Percentiles rank a stretch among this genome's conserved stretches.
Conservation (phyloP, 2,888 invertebrate genomes). For the Rotaria sp. region DNA sequence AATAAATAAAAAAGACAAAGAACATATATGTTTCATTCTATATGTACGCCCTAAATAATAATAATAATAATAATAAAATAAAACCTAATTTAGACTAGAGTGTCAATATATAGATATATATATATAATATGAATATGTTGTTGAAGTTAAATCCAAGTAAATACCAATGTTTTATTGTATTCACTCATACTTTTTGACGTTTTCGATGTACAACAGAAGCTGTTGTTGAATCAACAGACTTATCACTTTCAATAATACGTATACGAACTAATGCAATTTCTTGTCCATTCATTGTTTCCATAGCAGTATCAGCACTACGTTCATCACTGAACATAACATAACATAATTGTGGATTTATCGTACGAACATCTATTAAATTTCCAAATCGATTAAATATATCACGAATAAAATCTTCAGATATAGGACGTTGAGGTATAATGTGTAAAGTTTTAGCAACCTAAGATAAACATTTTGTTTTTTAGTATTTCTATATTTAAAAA, state of each 20-base stretch:
- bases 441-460: conserved; percentile 4
- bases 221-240: not conserved
- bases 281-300: conserved; percentile 77
- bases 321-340: conserved; percentile 82
- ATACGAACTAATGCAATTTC: conserved; percentile 57
- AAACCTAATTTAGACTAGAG: not conserved
- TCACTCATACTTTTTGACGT: not conserved
- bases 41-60: not conserved
- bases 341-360: conserved; percentile 47
- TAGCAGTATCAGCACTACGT: conserved; percentile 76
- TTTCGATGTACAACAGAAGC: conserved; percentile 6
- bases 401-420: not conserved
- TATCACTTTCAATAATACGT: conserved; percentile 9
- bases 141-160: no score
- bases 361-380: conserved; percentile 73
- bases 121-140: not conserved
- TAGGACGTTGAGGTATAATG: not conserved
- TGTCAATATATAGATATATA: not conserved
- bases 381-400: conserved; percentile 82
- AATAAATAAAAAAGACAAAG: not conserved
- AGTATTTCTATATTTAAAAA: not conserved
- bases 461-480: not conserved
- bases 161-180: not conserved
- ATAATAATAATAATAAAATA: not conserved
- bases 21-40: not conserved